Evolutionary conservation across 2,797 vertebrate genomes (phyloP).

Genomic region (Muscicapa striata): DNA sequence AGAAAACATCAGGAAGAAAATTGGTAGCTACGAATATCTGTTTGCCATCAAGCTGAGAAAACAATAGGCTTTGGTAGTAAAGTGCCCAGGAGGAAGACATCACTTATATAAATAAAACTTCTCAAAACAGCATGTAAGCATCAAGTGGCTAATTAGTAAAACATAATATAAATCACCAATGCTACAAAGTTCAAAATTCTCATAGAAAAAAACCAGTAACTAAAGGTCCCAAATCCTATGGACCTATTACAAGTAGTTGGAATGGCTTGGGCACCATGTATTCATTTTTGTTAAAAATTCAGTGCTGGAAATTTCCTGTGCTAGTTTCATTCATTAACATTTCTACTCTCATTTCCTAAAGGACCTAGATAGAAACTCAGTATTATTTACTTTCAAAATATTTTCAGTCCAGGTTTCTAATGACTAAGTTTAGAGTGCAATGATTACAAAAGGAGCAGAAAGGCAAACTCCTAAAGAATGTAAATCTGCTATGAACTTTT

Average conservation of each 20-base stretch:
- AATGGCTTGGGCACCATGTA: not conserved
- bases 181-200: not conserved
- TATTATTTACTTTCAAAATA: not conserved
- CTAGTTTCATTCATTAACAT: not conserved
- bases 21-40: not conserved
- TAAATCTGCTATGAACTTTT: not conserved
- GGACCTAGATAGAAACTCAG: not conserved
- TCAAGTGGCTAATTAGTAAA: not conserved
- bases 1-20: slow-evolving; percentile 2
- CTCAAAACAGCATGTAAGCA: not conserved
- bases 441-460: not conserved
- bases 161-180: not conserved
- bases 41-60: not conserved
- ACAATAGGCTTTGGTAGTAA: not conserved
- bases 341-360: not conserved
- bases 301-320: not conserved
- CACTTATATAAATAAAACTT: not conserved
- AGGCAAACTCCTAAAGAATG: not conserved
- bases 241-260: not conserved
- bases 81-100: not conserved
- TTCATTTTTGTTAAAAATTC: not conserved
- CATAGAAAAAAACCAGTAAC: not conserved
- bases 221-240: not conserved
- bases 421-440: not conserved
- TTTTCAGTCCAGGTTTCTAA: not conserved